Evolutionary conservation across 2,797 vertebrate species (phyloP).

Genomic region (Falco peregrinus): DNA sequence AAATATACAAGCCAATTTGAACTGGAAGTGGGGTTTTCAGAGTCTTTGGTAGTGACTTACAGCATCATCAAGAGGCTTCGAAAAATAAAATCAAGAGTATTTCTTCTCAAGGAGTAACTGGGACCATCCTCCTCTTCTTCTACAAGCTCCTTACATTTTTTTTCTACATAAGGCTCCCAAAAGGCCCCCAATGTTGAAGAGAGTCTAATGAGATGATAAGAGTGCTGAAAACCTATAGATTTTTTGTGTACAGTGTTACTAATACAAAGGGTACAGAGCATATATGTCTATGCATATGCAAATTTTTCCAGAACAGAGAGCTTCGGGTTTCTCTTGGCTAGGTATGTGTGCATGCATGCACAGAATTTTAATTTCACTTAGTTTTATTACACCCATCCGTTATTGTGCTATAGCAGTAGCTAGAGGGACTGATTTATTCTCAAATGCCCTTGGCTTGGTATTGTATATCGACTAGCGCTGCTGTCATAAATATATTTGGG

Average conservation of each 20-base stretch:
- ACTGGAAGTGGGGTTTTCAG: not conserved
- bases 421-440: constrained; percentile 51
- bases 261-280: not conserved
- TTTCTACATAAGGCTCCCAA: accelerated
- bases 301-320: not conserved
- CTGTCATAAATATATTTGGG: constrained; percentile 57
- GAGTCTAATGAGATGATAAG: not conserved
- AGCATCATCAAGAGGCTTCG: not conserved
- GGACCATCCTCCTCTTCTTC: not conserved
- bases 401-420: constrained; percentile 7
- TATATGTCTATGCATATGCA: not conserved
- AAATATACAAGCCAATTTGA: not conserved
- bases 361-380: constrained; percentile 54
- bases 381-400: constrained; percentile 58
- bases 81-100: not conserved
- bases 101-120: not conserved
- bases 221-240: not conserved
- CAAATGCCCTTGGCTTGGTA: constrained; percentile 31
- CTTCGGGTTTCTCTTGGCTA: not conserved
- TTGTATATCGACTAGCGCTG: constrained; percentile 29
- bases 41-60: not conserved
- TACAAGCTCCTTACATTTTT: not conserved
- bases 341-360: not conserved
- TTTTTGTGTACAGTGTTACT: not conserved
- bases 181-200: not conserved